Evolutionary conservation across 1,140 invertebrate species (phyloP), one percentile per base, ranked within the genome.

Genomic region (Heliconius eleuchia): DNA sequence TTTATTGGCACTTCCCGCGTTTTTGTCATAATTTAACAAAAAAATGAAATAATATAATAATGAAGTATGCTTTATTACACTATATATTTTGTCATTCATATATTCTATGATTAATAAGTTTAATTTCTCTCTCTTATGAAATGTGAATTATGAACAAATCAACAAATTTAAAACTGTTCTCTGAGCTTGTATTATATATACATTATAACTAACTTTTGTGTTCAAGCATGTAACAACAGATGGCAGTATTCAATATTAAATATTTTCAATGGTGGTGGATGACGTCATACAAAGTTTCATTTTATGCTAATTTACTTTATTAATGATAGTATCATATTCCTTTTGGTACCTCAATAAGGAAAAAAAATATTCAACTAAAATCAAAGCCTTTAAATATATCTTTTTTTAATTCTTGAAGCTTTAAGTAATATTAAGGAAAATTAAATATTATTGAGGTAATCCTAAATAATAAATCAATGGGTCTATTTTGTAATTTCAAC

Each of bases 21-120:
- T 30, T 73, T 46, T 73, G 37, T 73, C 50, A 30, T 73, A 23
- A 42, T 73, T 73, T 16, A 42, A 73, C 50, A 52, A 52, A 52
- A 52, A 46, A 46, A 46, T 46, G 16, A 46, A 46, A 46, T 5
- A 46, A 46, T 46, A 46, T 16, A 46, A 46, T 46, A 46, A 0
- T 46, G 4, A 16, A 46, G 18, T 52, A 52, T 19, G 50, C 5
- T 52, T 52, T 52, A 7, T 18, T 52, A 52, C 46, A 18, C 11
- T 19, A 52, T 5, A 7, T 52, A 52, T 8, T 52, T 19, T 52
- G 50, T 19, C 7, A 52, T 52, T 46, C 16, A 52, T 52, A 52
- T 52, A 52, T 52, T 52, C 50, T 19, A 19, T 52, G 18, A 52
- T 52, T 18, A 52, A 52, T 18, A 52, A 18, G 2, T 52, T 52